phyloP scores from a whole-genome alignment of 2,113 vertebrate species.

The Lophochroa leadbeateri region DNA sequence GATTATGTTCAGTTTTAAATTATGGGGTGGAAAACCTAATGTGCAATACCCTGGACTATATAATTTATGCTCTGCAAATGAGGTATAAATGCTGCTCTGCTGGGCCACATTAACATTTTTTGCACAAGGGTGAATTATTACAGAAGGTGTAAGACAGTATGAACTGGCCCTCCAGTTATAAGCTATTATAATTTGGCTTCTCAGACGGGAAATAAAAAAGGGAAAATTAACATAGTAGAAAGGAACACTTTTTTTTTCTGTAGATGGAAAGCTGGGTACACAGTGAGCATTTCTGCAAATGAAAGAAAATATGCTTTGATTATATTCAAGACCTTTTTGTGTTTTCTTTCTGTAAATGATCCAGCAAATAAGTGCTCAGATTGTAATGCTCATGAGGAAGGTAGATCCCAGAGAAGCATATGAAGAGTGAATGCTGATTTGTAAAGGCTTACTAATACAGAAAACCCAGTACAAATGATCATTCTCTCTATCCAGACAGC shows the following conservation, averaged over 20 bases:
- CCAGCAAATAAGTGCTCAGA: background rate
- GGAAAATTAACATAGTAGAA: background rate
- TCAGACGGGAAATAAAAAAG: conserved; percentile 17
- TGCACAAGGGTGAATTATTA: conserved; percentile 17
- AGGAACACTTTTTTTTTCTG: background rate
- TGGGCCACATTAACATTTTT: conserved; percentile 3
- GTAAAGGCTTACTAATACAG: background rate
- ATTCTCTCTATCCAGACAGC: background rate
- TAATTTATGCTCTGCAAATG: conserved; percentile 34
- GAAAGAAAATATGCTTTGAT: conserved; percentile 1
- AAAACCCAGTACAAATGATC: fast-evolving
- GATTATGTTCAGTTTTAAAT: conserved; percentile 37
- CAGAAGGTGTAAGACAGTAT: background rate
- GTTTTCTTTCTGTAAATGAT: background rate
- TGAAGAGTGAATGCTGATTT: background rate
- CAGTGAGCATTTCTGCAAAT: background rate
- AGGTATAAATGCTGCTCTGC: conserved; percentile 30
- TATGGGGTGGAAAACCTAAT: background rate
- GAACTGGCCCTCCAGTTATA: background rate
- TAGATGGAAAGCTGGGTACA: background rate
- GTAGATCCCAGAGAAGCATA: background rate
- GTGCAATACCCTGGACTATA: background rate
- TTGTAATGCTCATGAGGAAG: background rate
- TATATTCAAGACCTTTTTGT: background rate
- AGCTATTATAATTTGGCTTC: background rate